Conservation (phyloP, 2,888 invertebrate species). For the Hermaeophaga mercurialis region DNA sequence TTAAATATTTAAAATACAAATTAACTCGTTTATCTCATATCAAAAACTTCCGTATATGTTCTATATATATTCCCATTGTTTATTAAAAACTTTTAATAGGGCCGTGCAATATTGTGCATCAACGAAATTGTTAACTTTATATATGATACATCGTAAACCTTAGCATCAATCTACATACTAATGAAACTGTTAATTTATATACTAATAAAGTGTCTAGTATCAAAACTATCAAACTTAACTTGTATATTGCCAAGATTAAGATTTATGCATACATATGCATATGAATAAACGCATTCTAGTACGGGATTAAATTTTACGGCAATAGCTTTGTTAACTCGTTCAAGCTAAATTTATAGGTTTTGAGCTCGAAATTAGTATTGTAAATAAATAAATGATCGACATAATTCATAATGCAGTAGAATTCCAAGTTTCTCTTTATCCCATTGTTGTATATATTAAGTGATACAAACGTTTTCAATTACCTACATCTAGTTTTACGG, state of each 20-base stretch:
- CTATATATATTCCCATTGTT: neutral
- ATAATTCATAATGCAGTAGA: too few relatives aligned
- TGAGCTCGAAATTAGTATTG: too few relatives aligned
- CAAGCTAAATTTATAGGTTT: too few relatives aligned
- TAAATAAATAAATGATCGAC: too few relatives aligned
- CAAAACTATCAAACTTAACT: neutral
- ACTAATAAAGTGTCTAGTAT: slow-evolving; percentile 4
- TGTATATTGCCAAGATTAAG: slow-evolving; percentile 6
- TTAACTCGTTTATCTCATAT: slow-evolving; percentile 5
- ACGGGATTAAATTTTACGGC: slow-evolving; percentile 1
- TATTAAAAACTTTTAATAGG: slow-evolving; percentile 10
- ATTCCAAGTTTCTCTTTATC: too few relatives aligned
- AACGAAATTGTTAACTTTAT: slow-evolving; percentile 11
- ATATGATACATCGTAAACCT: slow-evolving; percentile 7
- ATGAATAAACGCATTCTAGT: slow-evolving; percentile 1
- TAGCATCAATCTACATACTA: slow-evolving; percentile 10
- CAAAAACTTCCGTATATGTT: slow-evolving; percentile 3
- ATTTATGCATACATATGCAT: neutral
- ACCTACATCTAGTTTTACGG: too few relatives aligned
- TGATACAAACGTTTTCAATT: too few relatives aligned
- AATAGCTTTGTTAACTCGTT: too few relatives aligned
- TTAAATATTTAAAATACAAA: neutral
- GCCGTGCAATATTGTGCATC: slow-evolving; percentile 1
- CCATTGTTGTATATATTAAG: too few relatives aligned
- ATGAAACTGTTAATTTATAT: slow-evolving; percentile 9